phyloP scores from a whole-genome alignment of 1,140 invertebrate species.

The Notospermus geniculatus region DNA sequence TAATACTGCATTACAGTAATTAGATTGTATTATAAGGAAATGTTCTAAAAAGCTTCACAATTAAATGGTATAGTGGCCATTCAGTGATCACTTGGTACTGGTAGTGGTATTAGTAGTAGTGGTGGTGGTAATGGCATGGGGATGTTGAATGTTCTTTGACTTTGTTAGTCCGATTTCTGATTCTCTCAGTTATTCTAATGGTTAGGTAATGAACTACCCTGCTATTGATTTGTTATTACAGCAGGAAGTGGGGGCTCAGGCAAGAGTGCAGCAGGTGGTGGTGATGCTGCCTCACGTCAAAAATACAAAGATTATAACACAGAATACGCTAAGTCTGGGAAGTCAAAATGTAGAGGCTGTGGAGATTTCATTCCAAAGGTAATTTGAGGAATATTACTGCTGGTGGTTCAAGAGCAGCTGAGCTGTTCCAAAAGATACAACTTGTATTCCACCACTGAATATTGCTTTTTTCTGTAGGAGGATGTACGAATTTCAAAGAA shows the following conservation, averaged over 20 bases:
- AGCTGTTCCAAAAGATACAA: not conserved
- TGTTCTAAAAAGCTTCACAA: no score
- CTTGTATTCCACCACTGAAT: no score
- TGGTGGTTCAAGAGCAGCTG: not conserved
- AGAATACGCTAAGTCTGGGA: slow-evolving; percentile 86
- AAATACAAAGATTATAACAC: slow-evolving; percentile 67
- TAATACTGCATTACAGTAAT: no score
- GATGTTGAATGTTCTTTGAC: no score
- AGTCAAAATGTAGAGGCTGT: slow-evolving; percentile 80
- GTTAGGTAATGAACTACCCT: no score
- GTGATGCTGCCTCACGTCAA: slow-evolving; percentile 43
- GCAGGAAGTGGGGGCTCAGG: slow-evolving; percentile 23
- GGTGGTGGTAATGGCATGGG: no score
- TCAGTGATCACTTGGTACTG: no score
- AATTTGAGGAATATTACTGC: slow-evolving; percentile 1
- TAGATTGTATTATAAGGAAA: no score
- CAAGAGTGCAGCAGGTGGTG: slow-evolving; percentile 22
- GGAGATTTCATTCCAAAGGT: slow-evolving; percentile 82
- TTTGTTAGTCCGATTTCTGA: no score
- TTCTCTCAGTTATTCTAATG: no score
- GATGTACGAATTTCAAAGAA: slow-evolving; percentile 81
- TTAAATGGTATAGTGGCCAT: no score
- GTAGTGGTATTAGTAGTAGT: not conserved
- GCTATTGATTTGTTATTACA: no score
- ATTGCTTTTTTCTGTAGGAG: slow-evolving; percentile 60